Percentiles rank a stretch among this genome's conserved stretches.
Evolutionary conservation across 2,113 vertebrate genomes (phyloP).

Genomic region (Carettochelys insculpta): DNA sequence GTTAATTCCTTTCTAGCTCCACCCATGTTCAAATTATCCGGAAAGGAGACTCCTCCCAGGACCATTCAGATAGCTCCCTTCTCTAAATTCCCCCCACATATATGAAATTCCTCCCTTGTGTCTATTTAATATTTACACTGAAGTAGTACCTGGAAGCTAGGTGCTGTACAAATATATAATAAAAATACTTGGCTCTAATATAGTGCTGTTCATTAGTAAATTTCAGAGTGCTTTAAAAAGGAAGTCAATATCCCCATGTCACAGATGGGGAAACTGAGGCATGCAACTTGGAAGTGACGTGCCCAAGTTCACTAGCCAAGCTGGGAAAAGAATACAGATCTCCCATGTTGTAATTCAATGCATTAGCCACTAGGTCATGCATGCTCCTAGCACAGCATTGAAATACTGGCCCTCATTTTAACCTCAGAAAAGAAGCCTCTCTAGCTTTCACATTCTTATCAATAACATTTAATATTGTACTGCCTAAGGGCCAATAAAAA

Average conservation of each 20-base stretch:
- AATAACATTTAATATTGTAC: too few species aligned
- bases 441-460: too few species aligned
- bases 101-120: background rate
- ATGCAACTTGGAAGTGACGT: too few species aligned
- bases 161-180: background rate
- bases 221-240: background rate
- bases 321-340: too few species aligned
- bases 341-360: too few species aligned
- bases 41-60: background rate
- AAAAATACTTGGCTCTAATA: background rate
- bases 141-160: background rate
- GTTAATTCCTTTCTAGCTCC: background rate
- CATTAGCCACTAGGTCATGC: too few species aligned
- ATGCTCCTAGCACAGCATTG: too few species aligned
- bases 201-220: background rate
- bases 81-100: background rate
- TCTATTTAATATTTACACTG: background rate
- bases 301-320: too few species aligned
- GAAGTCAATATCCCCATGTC: background rate
- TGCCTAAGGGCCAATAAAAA: background rate
- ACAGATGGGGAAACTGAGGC: background rate
- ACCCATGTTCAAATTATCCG: background rate
- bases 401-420: background rate
- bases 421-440: background rate
- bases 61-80: too few species aligned